Evolutionary conservation across 2,797 vertebrate genomes (phyloP).

Genomic region (Ceryle rudis): DNA sequence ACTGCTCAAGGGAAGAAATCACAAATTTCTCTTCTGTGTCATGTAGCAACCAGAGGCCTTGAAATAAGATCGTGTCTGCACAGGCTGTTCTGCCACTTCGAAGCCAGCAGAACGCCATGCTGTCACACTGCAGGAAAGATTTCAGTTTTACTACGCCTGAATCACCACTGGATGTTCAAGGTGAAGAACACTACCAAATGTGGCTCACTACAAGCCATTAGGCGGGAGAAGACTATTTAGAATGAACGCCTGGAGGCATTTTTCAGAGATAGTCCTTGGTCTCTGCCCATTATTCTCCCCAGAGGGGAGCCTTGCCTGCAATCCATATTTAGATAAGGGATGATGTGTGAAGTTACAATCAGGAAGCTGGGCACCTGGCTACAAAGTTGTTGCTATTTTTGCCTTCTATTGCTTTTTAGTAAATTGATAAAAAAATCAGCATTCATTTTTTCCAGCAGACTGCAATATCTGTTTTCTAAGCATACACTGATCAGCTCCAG

Average conservation of each 20-base stretch:
- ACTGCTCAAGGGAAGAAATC: neutral
- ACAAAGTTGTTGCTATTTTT: neutral
- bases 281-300: neutral
- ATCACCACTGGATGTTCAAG: neutral
- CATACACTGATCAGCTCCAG: neutral
- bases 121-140: neutral
- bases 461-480: neutral
- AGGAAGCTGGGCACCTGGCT: fast-evolving
- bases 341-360: neutral
- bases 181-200: neutral
- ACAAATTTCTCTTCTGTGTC: neutral
- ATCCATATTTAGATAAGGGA: neutral
- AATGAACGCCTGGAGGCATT: neutral
- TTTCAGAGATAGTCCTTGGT: neutral
- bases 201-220: neutral
- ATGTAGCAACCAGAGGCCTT: neutral
- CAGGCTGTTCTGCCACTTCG: neutral
- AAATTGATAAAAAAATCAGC: neutral
- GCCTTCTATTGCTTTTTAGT: neutral
- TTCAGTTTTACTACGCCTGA: neutral
- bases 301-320: neutral
- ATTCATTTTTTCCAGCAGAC: neutral
- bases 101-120: neutral
- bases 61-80: neutral
- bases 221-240: neutral